A percentile compares a stretch with the other conserved stretches of the same genome.
phyloP scores from a whole-genome alignment of 2,113 vertebrate species.

The Smithornis capensis region DNA sequence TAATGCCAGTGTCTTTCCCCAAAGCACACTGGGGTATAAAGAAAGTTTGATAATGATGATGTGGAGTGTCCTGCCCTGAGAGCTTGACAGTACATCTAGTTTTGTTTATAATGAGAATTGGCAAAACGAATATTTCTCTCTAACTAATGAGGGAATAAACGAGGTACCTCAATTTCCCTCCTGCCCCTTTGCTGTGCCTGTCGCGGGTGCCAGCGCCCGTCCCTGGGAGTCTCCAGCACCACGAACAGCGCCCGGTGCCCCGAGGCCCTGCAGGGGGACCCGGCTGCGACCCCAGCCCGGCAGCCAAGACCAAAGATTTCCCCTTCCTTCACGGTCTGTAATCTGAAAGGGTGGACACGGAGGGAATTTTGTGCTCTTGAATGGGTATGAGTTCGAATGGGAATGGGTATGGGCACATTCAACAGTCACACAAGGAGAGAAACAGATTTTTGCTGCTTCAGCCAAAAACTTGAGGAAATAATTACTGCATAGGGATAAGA shows the following conservation, averaged over 20 bases:
- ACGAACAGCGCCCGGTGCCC: background rate
- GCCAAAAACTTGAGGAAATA: background rate
- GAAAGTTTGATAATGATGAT: background rate
- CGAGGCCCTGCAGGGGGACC: accelerated
- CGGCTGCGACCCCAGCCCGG: background rate
- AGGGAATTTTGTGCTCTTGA: background rate
- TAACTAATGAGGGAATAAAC: background rate
- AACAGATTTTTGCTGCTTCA: background rate
- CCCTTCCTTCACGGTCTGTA: accelerated
- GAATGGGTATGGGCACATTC: accelerated
- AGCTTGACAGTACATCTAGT: background rate
- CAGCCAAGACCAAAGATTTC: accelerated
- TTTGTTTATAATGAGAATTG: background rate
- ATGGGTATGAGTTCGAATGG: accelerated
- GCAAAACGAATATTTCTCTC: background rate
- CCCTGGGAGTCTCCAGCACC: background rate
- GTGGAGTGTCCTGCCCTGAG: background rate
- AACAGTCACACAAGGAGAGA: background rate
- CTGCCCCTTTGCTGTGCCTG: background rate
- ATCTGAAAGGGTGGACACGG: accelerated
- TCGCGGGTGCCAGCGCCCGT: background rate
- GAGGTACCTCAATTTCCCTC: accelerated
- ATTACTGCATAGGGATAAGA: background rate
- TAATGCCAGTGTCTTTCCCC: background rate
- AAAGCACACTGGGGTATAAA: background rate